Evolutionary conservation across 2,797 vertebrate species (phyloP).

Genomic region (Schizopygopsis malacanthus): DNA sequence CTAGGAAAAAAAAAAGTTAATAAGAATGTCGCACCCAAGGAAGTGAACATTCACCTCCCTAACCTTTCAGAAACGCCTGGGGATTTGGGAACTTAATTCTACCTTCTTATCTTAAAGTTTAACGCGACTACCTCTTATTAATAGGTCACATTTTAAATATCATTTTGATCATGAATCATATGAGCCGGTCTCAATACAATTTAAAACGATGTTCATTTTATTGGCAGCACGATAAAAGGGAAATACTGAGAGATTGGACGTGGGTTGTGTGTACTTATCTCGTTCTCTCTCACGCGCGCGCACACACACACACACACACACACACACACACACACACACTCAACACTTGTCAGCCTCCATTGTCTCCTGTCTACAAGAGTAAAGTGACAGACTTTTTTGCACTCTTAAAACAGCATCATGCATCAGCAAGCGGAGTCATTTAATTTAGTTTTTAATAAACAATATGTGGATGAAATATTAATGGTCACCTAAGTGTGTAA

Average conservation of each 20-base stretch:
- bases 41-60: slow-evolving; percentile 60
- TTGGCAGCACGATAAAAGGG: slow-evolving; percentile 3
- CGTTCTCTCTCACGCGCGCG: neutral
- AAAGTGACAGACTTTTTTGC: slow-evolving; percentile 16
- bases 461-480: slow-evolving; percentile 86
- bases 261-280: neutral
- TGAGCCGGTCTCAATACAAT: slow-evolving; percentile 20
- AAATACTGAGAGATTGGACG: slow-evolving; percentile 13
- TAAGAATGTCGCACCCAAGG: slow-evolving; percentile 63
- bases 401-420: slow-evolving; percentile 11
- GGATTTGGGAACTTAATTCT: slow-evolving; percentile 63
- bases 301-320: too few species aligned
- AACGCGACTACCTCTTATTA: slow-evolving; percentile 50
- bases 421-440: slow-evolving; percentile 47
- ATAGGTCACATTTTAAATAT: slow-evolving; percentile 60
- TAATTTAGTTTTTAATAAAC: slow-evolving; percentile 77
- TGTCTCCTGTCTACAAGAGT: slow-evolving; percentile 15
- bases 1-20: slow-evolving; percentile 65
- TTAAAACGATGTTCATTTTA: slow-evolving; percentile 28
- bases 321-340: slow-evolving; percentile 3
- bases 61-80: slow-evolving; percentile 68
- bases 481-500: slow-evolving; percentile 80
- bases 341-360: slow-evolving; percentile 29
- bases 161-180: slow-evolving; percentile 50
- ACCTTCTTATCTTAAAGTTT: slow-evolving; percentile 48